Evolutionary conservation across 2,797 vertebrate genomes (phyloP).

Genomic region (Intellagama lesueurii): DNA sequence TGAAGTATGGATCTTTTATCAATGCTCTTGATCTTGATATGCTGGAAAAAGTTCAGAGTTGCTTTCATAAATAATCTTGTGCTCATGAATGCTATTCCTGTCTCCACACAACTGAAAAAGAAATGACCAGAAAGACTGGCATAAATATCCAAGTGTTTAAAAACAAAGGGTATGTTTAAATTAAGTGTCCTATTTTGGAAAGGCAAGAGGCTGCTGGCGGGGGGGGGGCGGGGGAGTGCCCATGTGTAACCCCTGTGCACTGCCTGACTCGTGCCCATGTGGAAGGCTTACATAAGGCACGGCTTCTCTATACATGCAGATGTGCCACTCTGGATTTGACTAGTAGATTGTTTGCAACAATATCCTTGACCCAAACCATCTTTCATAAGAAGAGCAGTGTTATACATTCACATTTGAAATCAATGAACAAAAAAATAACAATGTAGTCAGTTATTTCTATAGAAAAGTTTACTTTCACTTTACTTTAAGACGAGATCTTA

Average conservation of each 20-base stretch:
- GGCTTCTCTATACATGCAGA: not conserved
- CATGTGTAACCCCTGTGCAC: not conserved
- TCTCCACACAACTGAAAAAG: not conserved
- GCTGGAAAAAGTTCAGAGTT: not conserved
- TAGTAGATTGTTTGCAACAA: not conserved
- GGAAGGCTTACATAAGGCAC: not conserved
- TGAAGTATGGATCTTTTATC: slow-evolving; percentile 11
- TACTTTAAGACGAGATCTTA: not conserved
- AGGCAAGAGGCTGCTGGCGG: too few relatives aligned
- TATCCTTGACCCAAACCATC: not conserved
- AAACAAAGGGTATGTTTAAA: not conserved
- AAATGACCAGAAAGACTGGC: not conserved
- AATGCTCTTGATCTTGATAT: not conserved
- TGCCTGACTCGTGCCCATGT: not conserved
- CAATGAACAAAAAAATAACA: not conserved
- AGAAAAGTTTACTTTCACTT: not conserved
- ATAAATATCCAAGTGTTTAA: not conserved
- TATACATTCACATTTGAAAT: not conserved
- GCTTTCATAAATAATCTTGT: not conserved
- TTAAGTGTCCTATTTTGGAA: not conserved
- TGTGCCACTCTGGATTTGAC: not conserved
- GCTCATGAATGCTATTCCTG: not conserved
- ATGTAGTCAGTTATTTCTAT: not conserved
- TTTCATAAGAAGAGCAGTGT: not conserved
- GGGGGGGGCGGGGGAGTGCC: not conserved